Evolutionary conservation across 2,113 vertebrate genomes (phyloP).

Genomic region (Plestiodon gilberti): DNA sequence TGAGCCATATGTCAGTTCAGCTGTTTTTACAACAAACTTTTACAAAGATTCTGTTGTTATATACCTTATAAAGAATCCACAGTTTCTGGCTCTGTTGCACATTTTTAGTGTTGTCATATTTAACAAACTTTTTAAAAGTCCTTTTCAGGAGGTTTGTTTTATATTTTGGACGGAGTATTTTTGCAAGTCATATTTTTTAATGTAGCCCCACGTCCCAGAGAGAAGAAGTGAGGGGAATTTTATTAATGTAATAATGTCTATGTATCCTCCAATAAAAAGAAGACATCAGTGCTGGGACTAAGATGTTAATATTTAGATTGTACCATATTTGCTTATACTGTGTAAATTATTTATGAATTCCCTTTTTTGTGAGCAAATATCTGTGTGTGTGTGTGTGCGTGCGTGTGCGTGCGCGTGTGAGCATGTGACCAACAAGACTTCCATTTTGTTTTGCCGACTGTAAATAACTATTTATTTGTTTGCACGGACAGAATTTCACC

Average conservation of each 20-base stretch:
- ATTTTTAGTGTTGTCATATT: slow-evolving; percentile 60
- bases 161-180: background rate
- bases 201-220: slow-evolving; percentile 50
- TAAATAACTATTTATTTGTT: slow-evolving; percentile 99
- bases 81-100: slow-evolving; percentile 66
- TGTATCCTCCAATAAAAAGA: slow-evolving; percentile 43
- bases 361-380: slow-evolving; percentile 44
- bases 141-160: slow-evolving; percentile 38
- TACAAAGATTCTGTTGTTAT: slow-evolving; percentile 21
- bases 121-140: slow-evolving; percentile 30
- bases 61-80: slow-evolving; percentile 29
- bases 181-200: slow-evolving; percentile 61
- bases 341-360: slow-evolving; percentile 97
- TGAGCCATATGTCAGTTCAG: slow-evolving; percentile 40
- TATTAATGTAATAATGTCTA: slow-evolving; percentile 29
- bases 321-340: slow-evolving; percentile 89
- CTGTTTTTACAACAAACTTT: slow-evolving; percentile 30
- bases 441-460: slow-evolving; percentile 85
- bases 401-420: background rate
- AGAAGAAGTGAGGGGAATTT: slow-evolving; percentile 49
- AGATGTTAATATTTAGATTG: slow-evolving; percentile 96
- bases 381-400: background rate
- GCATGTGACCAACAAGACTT: slow-evolving; percentile 65
- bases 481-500: slow-evolving; percentile 82
- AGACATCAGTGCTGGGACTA: slow-evolving; percentile 60